Percentiles rank a stretch among this genome's conserved stretches.
phyloP scores from a whole-genome alignment of 2,113 vertebrate species.

The Dolichotis patagonum region DNA sequence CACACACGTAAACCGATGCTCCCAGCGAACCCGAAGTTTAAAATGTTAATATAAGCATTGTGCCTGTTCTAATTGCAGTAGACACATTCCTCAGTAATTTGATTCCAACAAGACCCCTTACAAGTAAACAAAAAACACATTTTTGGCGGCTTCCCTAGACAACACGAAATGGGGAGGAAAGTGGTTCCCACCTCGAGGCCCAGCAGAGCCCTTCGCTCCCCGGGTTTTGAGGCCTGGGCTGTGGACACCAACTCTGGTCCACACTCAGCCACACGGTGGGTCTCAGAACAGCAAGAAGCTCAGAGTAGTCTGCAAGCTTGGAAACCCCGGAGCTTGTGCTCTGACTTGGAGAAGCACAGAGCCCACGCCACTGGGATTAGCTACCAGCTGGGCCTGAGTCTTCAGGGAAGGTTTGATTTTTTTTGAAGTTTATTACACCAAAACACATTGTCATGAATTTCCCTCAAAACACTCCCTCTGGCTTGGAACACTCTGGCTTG shows the following conservation, averaged over 20 bases:
- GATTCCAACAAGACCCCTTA: slow-evolving; percentile 82
- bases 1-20: slow-evolving; percentile 85
- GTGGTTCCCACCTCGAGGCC: slow-evolving; percentile 13
- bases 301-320: not conserved
- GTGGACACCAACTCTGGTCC: not conserved
- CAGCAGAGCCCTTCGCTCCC: not conserved
- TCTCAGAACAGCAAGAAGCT: not conserved
- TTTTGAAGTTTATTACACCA: not conserved
- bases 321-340: not conserved
- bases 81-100: slow-evolving; percentile 88
- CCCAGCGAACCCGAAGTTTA: slow-evolving; percentile 86
- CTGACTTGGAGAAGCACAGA: not conserved
- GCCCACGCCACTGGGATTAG: not conserved
- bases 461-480: not conserved
- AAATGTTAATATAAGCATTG: slow-evolving; percentile 88
- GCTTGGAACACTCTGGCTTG: not conserved
- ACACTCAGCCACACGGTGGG: not conserved
- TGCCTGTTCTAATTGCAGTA: slow-evolving; percentile 88
- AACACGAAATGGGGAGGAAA: slow-evolving; percentile 33
- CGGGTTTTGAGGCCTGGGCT: not conserved
- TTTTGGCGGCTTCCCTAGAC: slow-evolving; percentile 78
- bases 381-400: not conserved
- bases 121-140: slow-evolving; percentile 83
- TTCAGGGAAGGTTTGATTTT: not conserved
- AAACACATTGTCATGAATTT: not conserved